phyloP scores from a whole-genome alignment of 2,113 vertebrate genomes.

The Raja brachyura region DNA sequence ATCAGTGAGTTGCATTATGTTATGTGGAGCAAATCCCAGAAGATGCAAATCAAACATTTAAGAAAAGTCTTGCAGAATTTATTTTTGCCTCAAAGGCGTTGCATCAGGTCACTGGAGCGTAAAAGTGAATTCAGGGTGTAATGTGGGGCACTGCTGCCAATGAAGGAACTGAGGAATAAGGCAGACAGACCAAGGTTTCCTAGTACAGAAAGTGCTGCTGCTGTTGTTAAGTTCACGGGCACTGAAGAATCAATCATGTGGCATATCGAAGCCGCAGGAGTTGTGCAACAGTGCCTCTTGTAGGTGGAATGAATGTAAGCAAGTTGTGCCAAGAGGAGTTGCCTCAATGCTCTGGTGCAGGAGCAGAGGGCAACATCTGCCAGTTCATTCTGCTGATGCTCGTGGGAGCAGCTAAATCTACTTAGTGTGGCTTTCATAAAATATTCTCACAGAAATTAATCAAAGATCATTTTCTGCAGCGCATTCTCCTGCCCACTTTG shows the following conservation, averaged over 20 bases:
- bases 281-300: conserved; percentile 26
- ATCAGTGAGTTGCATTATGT: background rate
- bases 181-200: background rate
- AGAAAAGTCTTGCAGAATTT: background rate
- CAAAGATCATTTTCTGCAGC: conserved; percentile 35
- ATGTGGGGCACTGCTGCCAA: background rate
- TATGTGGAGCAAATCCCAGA: background rate
- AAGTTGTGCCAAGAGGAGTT: background rate
- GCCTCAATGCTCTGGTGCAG: background rate
- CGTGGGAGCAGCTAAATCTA: background rate
- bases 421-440: conserved; percentile 33
- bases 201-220: background rate
- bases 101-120: background rate
- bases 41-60: background rate
- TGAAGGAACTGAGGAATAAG: background rate
- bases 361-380: conserved; percentile 23
- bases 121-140: background rate
- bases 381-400: conserved; percentile 30
- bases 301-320: background rate
- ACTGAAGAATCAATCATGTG: background rate
- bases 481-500: conserved; percentile 30
- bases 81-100: background rate
- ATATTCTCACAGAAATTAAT: conserved; percentile 38
- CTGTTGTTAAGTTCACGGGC: no score
- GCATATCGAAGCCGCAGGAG: background rate